Conservation (phyloP, 2,888 invertebrate genomes). For the Abrostola tripartita region DNA sequence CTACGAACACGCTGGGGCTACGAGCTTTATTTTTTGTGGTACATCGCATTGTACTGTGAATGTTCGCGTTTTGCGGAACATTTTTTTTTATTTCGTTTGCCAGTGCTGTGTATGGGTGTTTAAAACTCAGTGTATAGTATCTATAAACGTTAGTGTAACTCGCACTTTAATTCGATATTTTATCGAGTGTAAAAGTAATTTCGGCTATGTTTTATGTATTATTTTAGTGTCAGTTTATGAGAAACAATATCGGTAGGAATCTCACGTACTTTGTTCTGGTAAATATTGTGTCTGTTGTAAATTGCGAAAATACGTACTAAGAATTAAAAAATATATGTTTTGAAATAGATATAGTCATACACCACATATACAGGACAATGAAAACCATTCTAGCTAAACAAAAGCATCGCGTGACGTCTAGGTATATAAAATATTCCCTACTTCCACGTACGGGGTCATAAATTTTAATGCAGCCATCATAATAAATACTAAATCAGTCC, state of each 20-base stretch:
- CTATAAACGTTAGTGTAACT: slow-evolving; percentile 28
- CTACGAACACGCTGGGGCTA: slow-evolving; percentile 63
- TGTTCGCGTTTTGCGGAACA: slow-evolving; percentile 41
- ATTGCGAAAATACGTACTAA: too few relatives aligned
- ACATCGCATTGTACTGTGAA: slow-evolving; percentile 41
- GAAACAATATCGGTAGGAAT: too few relatives aligned
- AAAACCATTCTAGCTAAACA: slow-evolving; percentile 1
- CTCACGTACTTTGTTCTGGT: too few relatives aligned
- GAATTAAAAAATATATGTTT: too few relatives aligned
- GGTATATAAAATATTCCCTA: slow-evolving; percentile 35
- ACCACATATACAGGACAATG: background rate
- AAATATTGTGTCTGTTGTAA: too few relatives aligned
- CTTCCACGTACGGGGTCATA: slow-evolving; percentile 16
- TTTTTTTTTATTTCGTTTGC: slow-evolving; percentile 40
- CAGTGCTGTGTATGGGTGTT: slow-evolving; percentile 53
- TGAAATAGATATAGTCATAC: background rate
- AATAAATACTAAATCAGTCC: slow-evolving; percentile 32
- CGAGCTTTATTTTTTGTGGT: slow-evolving; percentile 50
- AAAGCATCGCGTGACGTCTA: slow-evolving; percentile 28
- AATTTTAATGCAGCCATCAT: slow-evolving; percentile 20
- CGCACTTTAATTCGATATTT: slow-evolving; percentile 24
- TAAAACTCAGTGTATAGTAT: slow-evolving; percentile 5
- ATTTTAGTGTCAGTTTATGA: slow-evolving; percentile 33
- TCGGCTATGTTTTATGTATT: slow-evolving; percentile 48
- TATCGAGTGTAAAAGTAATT: slow-evolving; percentile 45